Evolutionary conservation across 2,888 invertebrate genomes (phyloP), one percentile per base, ranked within the genome.

Genomic region (Alviniconcha strummeri): DNA sequence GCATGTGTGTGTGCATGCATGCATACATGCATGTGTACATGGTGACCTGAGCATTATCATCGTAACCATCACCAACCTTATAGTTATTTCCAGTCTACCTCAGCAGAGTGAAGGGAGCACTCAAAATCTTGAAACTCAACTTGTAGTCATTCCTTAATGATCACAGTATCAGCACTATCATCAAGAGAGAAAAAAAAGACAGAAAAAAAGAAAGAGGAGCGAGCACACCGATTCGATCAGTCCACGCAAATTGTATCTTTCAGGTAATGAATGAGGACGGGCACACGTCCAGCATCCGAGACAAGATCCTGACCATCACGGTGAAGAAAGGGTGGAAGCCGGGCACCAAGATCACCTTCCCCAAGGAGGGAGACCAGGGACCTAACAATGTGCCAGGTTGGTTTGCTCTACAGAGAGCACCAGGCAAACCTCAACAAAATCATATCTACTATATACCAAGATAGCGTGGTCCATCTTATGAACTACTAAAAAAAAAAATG

Each of bases 191-290:
- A 36, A 36, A n/a, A n/a, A n/a, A n/a, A n/a, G n/a, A n/a, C n/a
- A n/a, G n/a, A n/a, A n/a, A n/a, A n/a, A 36, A 36, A 36, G 36
- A 36, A 36, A 36, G 36, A 36, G 36, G 36, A 36, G 36, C 36
- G 36, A 36, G 36, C 36, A 36, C 36, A 36, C 36, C 0, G 36
- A 36, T 36, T 36, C 3, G 36, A 36, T 36, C 36, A 36, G 36
- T 36, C 36, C 36, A 36, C 3, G 36, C 36, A 36, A 36, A 1
- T 36, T 36, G 36, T 17, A 71, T 71, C 7, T 60, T 57, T 7
- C 82, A 94, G 93, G 94, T 94, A 9, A 93, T 94, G 93, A 94
- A 94, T 88, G 93, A 93, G 82, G 94, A 94, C 87, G 94, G 94
- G 17, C 93, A 93, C 88, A 94, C 94, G 55, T 93, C 93, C 36